phyloP scores from a whole-genome alignment of 23 tunicate genomes.

The Botrylloides violaceus region DNA sequence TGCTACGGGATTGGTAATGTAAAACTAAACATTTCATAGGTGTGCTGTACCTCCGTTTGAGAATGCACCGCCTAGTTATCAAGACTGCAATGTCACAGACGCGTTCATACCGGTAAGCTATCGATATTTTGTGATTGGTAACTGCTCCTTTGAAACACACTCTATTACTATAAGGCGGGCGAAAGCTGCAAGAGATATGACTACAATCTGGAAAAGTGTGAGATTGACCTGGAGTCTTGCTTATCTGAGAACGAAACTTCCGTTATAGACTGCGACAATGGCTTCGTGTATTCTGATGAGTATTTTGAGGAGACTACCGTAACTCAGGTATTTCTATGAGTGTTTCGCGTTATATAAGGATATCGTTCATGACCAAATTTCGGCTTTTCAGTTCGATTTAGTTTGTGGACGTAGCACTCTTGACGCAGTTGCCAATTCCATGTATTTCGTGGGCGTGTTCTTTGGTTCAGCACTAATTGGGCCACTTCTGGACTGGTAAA shows the following conservation, averaged over 20 bases:
- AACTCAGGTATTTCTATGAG: conserved; percentile 37
- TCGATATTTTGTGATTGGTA: background rate
- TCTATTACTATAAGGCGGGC: background rate
- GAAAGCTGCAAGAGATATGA: conserved; percentile 28
- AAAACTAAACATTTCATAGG: no score
- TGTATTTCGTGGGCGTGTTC: conserved; percentile 58
- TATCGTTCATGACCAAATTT: no score
- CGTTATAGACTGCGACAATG: conserved; percentile 38
- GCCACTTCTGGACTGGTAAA: conserved; percentile 53
- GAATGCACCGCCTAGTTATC: conserved; percentile 6
- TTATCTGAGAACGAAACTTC: background rate
- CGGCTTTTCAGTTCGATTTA: conserved; percentile 37
- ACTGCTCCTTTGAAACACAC: background rate
- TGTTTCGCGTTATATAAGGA: no score
- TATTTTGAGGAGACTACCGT: conserved; percentile 36
- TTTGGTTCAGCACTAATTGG: conserved; percentile 69
- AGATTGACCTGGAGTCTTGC: conserved; percentile 19
- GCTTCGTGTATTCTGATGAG: conserved; percentile 32
- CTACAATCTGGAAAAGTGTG: conserved; percentile 39
- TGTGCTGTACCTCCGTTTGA: conserved; percentile 64
- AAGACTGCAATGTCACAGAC: conserved; percentile 42
- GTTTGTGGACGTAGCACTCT: conserved; percentile 49
- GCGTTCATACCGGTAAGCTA: conserved; percentile 11
- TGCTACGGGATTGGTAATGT: no score
- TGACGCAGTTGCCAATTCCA: conserved; percentile 61